Evolutionary conservation across 2,113 vertebrate species (phyloP).

Genomic region (Oceanodroma tethys): DNA sequence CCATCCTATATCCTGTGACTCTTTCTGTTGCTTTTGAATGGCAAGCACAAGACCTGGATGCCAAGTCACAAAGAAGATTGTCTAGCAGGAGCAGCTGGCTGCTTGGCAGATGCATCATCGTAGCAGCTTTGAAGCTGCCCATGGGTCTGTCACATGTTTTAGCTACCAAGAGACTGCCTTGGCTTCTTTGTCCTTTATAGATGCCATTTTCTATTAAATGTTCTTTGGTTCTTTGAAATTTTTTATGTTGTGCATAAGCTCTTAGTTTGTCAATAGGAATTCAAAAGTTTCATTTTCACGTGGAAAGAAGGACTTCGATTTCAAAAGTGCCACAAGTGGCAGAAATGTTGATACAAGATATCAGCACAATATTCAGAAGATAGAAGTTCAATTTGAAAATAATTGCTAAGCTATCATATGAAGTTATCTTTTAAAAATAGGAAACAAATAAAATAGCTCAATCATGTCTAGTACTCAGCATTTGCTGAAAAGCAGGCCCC

Average conservation of each 20-base stretch:
- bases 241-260: not conserved
- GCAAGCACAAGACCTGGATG: slow-evolving; percentile 21
- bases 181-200: slow-evolving; percentile 42
- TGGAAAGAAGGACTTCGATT: not conserved
- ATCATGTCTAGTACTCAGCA: not conserved
- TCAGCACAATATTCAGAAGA: not conserved
- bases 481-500: not conserved
- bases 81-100: slow-evolving; percentile 70
- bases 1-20: not conserved
- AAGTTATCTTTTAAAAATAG: not conserved
- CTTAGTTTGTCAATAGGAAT: not conserved
- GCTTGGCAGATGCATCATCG: slow-evolving; percentile 61
- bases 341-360: not conserved
- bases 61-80: slow-evolving; percentile 58
- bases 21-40: slow-evolving; percentile 37
- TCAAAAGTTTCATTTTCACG: not conserved
- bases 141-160: slow-evolving; percentile 50
- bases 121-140: slow-evolving; percentile 70
- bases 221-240: slow-evolving; percentile 11
- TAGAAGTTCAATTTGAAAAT: not conserved
- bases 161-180: slow-evolving; percentile 54
- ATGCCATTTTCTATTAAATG: slow-evolving; percentile 56
- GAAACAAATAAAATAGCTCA: not conserved
- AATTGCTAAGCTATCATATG: not conserved
- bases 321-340: not conserved